Percentiles rank a stretch among this genome's conserved stretches.
phyloP scores from a whole-genome alignment of 2,113 vertebrate species.

The Polypterus senegalus region DNA sequence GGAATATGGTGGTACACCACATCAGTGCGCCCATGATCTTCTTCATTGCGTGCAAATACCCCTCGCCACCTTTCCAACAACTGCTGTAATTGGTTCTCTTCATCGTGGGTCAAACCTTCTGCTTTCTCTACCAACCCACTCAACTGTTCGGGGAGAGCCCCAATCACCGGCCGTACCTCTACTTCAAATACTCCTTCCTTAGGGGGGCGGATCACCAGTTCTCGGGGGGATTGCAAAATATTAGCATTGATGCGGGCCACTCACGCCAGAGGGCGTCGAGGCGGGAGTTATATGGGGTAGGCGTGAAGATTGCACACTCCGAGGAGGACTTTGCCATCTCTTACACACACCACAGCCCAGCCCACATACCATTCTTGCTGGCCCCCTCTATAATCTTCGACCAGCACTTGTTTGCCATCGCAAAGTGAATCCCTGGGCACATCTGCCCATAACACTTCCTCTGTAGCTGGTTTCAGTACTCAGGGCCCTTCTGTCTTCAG shows the following conservation, averaged over 20 bases:
- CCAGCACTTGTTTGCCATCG: neutral
- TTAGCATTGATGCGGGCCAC: neutral
- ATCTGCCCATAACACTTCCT: neutral
- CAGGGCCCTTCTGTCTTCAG: neutral
- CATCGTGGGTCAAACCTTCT: neutral
- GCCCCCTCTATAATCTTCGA: neutral
- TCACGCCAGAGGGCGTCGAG: neutral
- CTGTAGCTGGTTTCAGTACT: neutral
- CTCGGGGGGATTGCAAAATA: neutral
- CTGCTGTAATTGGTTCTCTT: neutral
- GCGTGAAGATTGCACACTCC: neutral
- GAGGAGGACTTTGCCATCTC: neutral
- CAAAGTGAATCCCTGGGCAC: neutral
- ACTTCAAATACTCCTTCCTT: no score
- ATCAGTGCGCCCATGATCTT: neutral
- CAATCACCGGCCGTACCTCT: neutral
- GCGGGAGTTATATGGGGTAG: neutral
- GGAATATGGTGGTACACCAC: slow-evolving; percentile 1
- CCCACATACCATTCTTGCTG: neutral
- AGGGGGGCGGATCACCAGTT: neutral
- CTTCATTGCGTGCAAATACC: neutral
- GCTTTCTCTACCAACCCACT: neutral
- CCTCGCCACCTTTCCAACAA: neutral
- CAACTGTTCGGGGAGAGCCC: neutral
- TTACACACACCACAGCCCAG: neutral